Evolutionary conservation across 2,113 vertebrate species (phyloP).

Genomic region (Tragelaphus scriptus): DNA sequence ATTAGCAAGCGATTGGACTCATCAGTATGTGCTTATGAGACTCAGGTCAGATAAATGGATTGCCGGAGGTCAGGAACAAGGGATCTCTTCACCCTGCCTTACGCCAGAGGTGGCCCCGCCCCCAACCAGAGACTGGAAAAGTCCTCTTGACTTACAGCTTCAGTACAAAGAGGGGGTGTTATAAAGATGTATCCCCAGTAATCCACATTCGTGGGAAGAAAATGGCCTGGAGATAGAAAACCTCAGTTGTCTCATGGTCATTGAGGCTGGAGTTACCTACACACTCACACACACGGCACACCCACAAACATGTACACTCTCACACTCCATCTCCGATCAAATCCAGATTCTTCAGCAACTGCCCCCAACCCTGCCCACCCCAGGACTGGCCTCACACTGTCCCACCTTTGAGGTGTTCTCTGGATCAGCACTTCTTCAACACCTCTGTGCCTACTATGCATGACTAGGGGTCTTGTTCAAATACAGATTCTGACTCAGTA

Average conservation of each 20-base stretch:
- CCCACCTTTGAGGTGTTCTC: neutral
- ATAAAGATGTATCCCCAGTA: neutral
- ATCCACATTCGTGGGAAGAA: neutral
- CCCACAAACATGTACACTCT: neutral
- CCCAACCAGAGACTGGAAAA: neutral
- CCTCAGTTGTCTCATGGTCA: neutral
- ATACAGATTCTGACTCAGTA: neutral
- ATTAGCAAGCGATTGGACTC: conserved; percentile 69
- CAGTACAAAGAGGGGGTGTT: neutral
- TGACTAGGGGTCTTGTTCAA: neutral
- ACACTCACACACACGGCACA: neutral
- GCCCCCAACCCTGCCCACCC: neutral
- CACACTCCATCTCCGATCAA: neutral
- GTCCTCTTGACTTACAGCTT: neutral
- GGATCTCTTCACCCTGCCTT: conserved; percentile 39
- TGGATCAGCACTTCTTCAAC: neutral
- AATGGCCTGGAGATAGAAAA: neutral
- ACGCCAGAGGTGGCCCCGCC: neutral
- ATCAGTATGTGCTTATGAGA: conserved; percentile 67
- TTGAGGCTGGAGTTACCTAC: neutral
- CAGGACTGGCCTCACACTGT: no score
- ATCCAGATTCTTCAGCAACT: neutral
- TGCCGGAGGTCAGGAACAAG: conserved; percentile 58
- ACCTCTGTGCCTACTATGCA: no score
- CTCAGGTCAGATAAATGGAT: conserved; percentile 73